phyloP scores from a whole-genome alignment of 2,888 invertebrate species.

The Cephonodes hylas region DNA sequence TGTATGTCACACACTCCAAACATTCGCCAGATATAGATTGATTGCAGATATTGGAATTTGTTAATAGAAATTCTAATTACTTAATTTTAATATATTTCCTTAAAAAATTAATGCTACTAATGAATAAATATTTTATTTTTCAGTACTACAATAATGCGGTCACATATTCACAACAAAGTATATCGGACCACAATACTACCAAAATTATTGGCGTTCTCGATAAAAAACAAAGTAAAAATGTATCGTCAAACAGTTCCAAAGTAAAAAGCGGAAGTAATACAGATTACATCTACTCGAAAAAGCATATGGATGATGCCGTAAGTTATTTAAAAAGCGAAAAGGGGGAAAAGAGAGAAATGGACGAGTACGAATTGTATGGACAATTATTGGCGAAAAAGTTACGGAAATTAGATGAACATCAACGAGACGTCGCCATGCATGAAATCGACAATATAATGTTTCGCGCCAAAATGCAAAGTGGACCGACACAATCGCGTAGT shows the following conservation, averaged over 20 bases:
- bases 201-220: slow-evolving; percentile 26
- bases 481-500: slow-evolving; percentile 35
- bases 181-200: slow-evolving; percentile 31
- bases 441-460: slow-evolving; percentile 74
- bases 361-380: slow-evolving; percentile 69
- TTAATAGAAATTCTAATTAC: neutral
- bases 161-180: slow-evolving; percentile 30
- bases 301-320: slow-evolving; percentile 38
- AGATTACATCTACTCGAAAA: slow-evolving; percentile 33
- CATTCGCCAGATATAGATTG: slow-evolving; percentile 1
- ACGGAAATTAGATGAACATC: slow-evolving; percentile 63
- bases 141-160: slow-evolving; percentile 34
- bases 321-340: slow-evolving; percentile 30
- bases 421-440: slow-evolving; percentile 70
- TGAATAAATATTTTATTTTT: neutral
- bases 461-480: slow-evolving; percentile 59
- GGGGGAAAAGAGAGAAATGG: slow-evolving; percentile 42
- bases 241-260: slow-evolving; percentile 16
- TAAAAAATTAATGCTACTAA: neutral
- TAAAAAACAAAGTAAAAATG: slow-evolving; percentile 20
- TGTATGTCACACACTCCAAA: neutral
- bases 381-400: slow-evolving; percentile 69
- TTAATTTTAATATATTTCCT: neutral
- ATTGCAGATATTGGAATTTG: neutral
- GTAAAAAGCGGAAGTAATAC: slow-evolving; percentile 13